Evolutionary conservation across 1,140 invertebrate species (phyloP).

Genomic region (Grapholita molesta): DNA sequence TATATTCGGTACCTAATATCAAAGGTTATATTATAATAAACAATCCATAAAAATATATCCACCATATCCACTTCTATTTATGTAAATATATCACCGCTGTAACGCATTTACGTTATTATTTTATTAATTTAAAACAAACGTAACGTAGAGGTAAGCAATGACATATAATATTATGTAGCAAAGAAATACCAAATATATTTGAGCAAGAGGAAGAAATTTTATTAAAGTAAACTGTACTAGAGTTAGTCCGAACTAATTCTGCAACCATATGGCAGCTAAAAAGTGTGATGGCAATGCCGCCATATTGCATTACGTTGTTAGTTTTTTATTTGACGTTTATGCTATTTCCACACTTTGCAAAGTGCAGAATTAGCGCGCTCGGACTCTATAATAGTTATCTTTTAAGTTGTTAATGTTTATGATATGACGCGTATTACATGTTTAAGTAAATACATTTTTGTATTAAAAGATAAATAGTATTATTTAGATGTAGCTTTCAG

Average conservation of each 20-base stretch:
- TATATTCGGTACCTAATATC: neutral
- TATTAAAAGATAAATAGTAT: constrained; percentile 12
- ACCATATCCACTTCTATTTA: neutral
- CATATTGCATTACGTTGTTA: no score
- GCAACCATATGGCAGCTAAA: no score
- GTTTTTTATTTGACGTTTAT: no score
- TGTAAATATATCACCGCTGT: neutral
- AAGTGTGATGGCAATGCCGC: no score
- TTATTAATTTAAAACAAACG: neutral
- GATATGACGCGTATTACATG: neutral
- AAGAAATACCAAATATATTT: constrained; percentile 3
- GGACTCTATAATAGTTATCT: neutral
- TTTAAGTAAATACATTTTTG: constrained; percentile 17
- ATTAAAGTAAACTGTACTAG: neutral
- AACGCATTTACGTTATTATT: neutral
- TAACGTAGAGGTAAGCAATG: neutral
- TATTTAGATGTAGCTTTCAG: constrained; percentile 18
- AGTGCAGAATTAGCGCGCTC: no score
- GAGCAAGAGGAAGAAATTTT: neutral
- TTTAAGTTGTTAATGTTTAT: constrained; percentile 1
- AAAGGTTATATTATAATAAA: neutral
- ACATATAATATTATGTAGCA: neutral
- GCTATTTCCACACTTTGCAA: no score
- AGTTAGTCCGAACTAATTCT: no score
- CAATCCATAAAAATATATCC: neutral